A percentile compares a stretch with the other conserved stretches of the same genome.
Conservation (phyloP, 2,888 invertebrate genomes). For the Priocnemis perturbator region DNA sequence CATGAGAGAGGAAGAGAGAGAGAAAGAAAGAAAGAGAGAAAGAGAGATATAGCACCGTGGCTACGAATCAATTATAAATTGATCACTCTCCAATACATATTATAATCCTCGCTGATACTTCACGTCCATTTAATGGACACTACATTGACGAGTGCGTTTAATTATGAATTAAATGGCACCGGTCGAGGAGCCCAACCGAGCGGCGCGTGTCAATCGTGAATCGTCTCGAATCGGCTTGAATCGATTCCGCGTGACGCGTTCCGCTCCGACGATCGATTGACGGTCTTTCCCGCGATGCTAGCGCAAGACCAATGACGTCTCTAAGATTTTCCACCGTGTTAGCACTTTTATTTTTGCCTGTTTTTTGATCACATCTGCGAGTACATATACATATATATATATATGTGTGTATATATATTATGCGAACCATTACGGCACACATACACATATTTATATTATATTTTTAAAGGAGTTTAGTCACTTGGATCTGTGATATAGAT, state of each 20-base stretch:
- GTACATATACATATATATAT: slow-evolving; percentile 57
- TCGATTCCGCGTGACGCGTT: slow-evolving; percentile 4
- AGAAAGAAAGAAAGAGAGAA: not conserved
- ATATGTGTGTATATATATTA: slow-evolving; percentile 62
- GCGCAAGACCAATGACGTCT: slow-evolving; percentile 45
- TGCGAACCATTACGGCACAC: slow-evolving; percentile 61
- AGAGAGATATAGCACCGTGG: not conserved
- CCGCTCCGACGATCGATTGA: slow-evolving; percentile 24
- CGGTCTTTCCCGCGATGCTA: slow-evolving; percentile 46
- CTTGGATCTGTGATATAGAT: slow-evolving; percentile 76
- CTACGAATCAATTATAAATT: too few species aligned
- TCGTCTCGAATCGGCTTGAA: slow-evolving; percentile 10
- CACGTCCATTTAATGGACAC: slow-evolving; percentile 43
- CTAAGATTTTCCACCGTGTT: slow-evolving; percentile 61
- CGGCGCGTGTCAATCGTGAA: slow-evolving; percentile 17
- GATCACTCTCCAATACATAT: too few species aligned
- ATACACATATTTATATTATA: slow-evolving; percentile 71
- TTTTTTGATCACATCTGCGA: slow-evolving; percentile 63
- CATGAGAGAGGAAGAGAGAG: slow-evolving; percentile 1
- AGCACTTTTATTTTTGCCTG: slow-evolving; percentile 66
- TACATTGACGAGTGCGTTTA: slow-evolving; percentile 38
- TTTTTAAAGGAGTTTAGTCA: slow-evolving; percentile 76
- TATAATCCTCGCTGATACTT: slow-evolving; percentile 20
- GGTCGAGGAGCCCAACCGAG: slow-evolving; percentile 32
- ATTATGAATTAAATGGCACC: slow-evolving; percentile 44